These are phyloP conservation scores for Coregonus clupeaformis DNA, from an alignment of 2,113 vertebrate species.

Conservation along the genomic window DNA sequence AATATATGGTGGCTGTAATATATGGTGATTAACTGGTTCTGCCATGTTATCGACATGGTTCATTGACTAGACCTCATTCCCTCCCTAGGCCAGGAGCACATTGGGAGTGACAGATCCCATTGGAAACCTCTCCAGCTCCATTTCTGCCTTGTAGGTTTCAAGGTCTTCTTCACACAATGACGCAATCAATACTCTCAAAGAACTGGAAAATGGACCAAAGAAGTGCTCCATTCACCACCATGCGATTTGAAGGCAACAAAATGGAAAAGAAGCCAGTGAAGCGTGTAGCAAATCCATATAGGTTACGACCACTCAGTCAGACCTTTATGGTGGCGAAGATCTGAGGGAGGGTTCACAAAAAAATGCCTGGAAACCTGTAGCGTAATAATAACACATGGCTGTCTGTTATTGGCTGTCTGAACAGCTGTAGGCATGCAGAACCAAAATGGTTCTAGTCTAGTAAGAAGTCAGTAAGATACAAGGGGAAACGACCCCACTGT, in stretches of 20 bases:
- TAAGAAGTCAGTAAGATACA: neutral
- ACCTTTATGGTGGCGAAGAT: neutral
- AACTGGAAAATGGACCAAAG: neutral
- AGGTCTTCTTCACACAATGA: neutral
- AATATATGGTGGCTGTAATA: neutral
- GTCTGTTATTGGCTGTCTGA: conserved; percentile 12
- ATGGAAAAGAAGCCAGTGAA: neutral
- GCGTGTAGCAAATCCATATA: neutral
- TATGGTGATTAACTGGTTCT: neutral
- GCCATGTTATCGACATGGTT: neutral
- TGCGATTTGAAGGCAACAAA: neutral
- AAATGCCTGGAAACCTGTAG: neutral
- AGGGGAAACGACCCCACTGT: neutral
- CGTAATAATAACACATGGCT: neutral
- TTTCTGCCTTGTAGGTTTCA: neutral
- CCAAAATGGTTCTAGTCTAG: conserved; percentile 8
- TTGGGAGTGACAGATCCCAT: neutral
- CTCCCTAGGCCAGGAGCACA: neutral
- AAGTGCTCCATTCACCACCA: neutral
- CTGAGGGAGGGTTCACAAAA: neutral
- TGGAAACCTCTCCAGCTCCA: too few relatives aligned
- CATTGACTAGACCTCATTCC: neutral
- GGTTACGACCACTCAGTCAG: neutral
- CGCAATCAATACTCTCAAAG: neutral
- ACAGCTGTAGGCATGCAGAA: conserved; percentile 36